Evolutionary conservation across 2,888 invertebrate genomes (phyloP).

Genomic region (Hydriomena furcata): DNA sequence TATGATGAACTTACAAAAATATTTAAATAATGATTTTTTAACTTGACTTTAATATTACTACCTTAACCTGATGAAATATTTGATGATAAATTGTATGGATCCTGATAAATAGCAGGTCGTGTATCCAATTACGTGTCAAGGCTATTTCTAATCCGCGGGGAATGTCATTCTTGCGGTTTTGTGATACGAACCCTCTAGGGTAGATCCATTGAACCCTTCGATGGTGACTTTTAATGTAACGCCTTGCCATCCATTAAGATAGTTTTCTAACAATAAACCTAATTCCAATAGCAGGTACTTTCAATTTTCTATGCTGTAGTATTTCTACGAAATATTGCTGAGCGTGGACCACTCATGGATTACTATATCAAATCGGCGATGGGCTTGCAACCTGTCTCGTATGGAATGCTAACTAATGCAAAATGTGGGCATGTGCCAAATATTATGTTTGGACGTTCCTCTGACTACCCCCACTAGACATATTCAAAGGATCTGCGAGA

Average conservation of each 20-base stretch:
- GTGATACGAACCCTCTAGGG: slow-evolving; percentile 41
- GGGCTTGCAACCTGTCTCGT: too few species aligned
- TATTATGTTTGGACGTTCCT: too few species aligned
- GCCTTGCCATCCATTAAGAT: slow-evolving; percentile 13
- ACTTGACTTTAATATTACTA: not conserved
- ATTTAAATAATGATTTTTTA: too few species aligned
- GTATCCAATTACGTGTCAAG: slow-evolving; percentile 71
- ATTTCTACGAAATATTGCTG: too few species aligned
- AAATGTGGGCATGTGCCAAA: too few species aligned
- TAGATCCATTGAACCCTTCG: slow-evolving; percentile 7
- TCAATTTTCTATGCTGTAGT: too few species aligned
- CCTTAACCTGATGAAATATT: slow-evolving; percentile 8
- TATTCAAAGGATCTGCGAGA: too few species aligned
- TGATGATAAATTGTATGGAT: slow-evolving; percentile 2
- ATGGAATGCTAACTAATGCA: too few species aligned
- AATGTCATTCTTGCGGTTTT: slow-evolving; percentile 52
- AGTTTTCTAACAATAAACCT: slow-evolving; percentile 8
- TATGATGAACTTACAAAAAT: too few species aligned
- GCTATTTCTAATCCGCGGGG: slow-evolving; percentile 52
- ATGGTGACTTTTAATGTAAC: slow-evolving; percentile 9
- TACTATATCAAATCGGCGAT: too few species aligned
- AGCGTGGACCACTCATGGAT: too few species aligned
- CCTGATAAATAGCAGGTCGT: slow-evolving; percentile 58
- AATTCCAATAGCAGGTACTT: not conserved
- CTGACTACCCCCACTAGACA: too few species aligned